These are phyloP conservation scores for Amblyornis subalaris DNA, from an alignment of 2,113 vertebrate genomes.

Conservation along the genomic window DNA sequence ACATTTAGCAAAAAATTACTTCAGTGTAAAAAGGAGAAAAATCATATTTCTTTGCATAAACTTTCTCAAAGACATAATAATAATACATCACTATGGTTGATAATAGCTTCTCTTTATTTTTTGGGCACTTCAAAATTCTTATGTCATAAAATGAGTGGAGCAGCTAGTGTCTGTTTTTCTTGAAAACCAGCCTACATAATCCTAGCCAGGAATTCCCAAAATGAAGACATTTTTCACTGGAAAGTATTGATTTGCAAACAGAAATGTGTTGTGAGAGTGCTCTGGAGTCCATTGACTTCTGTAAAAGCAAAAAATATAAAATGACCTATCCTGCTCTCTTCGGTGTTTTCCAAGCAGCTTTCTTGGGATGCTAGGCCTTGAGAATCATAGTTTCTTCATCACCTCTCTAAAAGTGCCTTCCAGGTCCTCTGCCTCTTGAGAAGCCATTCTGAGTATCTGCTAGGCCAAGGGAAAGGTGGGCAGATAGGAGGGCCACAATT, in stretches of 20 bases:
- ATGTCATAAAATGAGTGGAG: neutral
- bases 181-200: neutral
- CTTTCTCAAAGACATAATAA: neutral
- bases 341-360: accelerated
- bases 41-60: neutral
- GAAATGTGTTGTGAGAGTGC: neutral
- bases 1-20: neutral
- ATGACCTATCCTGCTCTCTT: neutral
- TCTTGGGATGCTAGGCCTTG: neutral
- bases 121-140: neutral
- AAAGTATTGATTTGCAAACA: neutral
- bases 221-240: neutral
- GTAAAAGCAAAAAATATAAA: neutral
- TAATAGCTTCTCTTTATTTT: neutral
- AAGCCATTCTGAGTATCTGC: neutral
- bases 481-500: accelerated
- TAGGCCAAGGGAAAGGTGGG: neutral
- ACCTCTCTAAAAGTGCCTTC: neutral
- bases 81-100: neutral
- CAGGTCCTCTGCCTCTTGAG: neutral
- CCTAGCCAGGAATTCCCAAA: neutral
- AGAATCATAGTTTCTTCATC: neutral
- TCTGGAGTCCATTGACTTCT: neutral
- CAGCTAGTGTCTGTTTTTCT: neutral
- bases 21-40: neutral